These are phyloP conservation scores for Urophycis tenuis DNA, from an alignment of 2,797 vertebrate species.

Conservation along the genomic window DNA sequence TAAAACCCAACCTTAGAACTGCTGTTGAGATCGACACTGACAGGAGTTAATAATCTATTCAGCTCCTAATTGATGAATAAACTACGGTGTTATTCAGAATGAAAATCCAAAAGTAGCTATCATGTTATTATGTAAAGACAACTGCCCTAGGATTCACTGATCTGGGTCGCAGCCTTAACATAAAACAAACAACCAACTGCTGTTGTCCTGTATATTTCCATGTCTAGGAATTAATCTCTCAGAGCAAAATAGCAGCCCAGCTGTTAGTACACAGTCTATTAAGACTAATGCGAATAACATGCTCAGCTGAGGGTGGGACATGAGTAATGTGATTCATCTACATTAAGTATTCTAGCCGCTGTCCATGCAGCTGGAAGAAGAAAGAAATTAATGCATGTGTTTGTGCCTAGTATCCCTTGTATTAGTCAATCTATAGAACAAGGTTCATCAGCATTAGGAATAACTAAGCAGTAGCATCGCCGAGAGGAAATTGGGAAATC, in stretches of 20 bases:
- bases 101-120: background rate
- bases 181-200: background rate
- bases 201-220: conserved; percentile 23
- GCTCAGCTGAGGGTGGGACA: conserved; percentile 47
- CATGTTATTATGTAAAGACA: background rate
- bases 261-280: conserved; percentile 40
- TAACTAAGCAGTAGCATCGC: conserved; percentile 28
- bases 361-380: conserved; percentile 41
- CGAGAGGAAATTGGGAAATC: conserved; percentile 40
- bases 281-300: conserved; percentile 52
- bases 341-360: conserved; percentile 40
- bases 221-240: conserved; percentile 41
- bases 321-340: conserved; percentile 56
- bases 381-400: conserved; percentile 54
- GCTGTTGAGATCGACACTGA: background rate
- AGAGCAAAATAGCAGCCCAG: conserved; percentile 39
- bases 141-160: conserved; percentile 33
- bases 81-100: conserved; percentile 1
- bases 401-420: conserved; percentile 44
- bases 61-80: background rate
- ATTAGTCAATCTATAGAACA: conserved; percentile 48
- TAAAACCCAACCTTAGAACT: background rate
- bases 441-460: conserved; percentile 57
- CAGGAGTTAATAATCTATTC: background rate
- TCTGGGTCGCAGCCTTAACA: conserved; percentile 17